Conservation (phyloP, 2,797 vertebrate genomes). For the Scyliorhinus canicula region DNA sequence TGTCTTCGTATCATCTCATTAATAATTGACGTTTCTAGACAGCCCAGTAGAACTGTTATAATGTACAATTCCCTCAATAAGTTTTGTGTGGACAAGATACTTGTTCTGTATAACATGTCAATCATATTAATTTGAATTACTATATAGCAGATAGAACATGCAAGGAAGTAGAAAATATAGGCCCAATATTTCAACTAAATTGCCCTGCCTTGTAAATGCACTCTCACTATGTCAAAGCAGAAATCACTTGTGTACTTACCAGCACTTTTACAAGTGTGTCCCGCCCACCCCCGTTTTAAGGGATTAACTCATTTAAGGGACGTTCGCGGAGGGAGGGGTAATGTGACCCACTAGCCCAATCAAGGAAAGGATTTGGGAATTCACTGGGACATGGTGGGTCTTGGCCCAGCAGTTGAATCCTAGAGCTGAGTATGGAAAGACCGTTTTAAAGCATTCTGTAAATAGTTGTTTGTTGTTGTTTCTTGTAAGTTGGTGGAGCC, state of each 20-base stretch:
- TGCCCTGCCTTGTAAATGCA: background rate
- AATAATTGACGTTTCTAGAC: background rate
- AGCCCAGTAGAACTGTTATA: constrained; percentile 10
- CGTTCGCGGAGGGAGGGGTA: too few relatives aligned
- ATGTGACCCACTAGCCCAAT: too few relatives aligned
- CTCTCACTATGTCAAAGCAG: background rate
- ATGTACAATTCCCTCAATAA: background rate
- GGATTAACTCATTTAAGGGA: too few relatives aligned
- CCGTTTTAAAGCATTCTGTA: too few relatives aligned
- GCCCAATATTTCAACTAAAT: background rate
- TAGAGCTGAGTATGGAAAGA: too few relatives aligned
- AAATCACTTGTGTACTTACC: background rate
- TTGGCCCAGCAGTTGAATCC: too few relatives aligned
- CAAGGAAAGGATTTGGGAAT: too few relatives aligned
- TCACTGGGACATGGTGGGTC: too few relatives aligned
- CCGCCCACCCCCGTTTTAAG: too few relatives aligned
- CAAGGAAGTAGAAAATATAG: background rate
- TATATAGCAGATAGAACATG: too few relatives aligned
- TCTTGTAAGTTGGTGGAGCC: too few relatives aligned
- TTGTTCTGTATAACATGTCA: background rate
- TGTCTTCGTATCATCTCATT: background rate
- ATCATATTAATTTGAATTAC: background rate
- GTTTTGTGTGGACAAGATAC: background rate
- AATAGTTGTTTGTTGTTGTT: too few relatives aligned
- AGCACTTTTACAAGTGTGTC: background rate